Evolutionary conservation across 2,797 vertebrate species (phyloP).

Genomic region (Macrochelys suwanniensis): DNA sequence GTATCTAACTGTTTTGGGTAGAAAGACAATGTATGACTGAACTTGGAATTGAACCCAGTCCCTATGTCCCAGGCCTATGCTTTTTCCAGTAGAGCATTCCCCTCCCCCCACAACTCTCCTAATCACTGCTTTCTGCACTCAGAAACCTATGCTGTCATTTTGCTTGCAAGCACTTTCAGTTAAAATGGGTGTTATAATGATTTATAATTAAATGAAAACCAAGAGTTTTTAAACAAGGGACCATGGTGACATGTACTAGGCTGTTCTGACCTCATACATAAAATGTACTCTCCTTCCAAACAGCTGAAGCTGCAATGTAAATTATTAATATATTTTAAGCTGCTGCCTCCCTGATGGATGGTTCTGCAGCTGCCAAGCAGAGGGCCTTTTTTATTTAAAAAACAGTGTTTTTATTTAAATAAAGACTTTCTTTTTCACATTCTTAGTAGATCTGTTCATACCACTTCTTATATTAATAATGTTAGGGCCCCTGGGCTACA

Average conservation of each 20-base stretch:
- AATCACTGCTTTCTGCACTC: neutral
- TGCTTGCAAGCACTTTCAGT: neutral
- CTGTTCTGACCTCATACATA: constrained; percentile 28
- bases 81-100: fast-evolving
- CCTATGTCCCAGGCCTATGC: neutral
- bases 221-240: neutral
- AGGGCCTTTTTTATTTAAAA: neutral
- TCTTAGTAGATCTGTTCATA: neutral
- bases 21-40: neutral
- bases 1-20: neutral
- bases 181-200: fast-evolving
- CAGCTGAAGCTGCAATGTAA: constrained; percentile 33
- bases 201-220: neutral
- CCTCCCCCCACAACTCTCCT: neutral
- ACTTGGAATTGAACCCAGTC: neutral
- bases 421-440: neutral
- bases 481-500: neutral
- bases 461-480: constrained; percentile 17
- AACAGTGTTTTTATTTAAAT: neutral
- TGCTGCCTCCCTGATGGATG: neutral
- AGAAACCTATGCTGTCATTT: fast-evolving
- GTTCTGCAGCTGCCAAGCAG: constrained; percentile 18
- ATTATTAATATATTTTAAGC: constrained; percentile 34
- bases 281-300: constrained; percentile 7
- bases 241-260: neutral